These are phyloP conservation scores for Hypercompe scribonia DNA, from an alignment of 2,888 invertebrate genomes.

Conservation along the genomic window DNA sequence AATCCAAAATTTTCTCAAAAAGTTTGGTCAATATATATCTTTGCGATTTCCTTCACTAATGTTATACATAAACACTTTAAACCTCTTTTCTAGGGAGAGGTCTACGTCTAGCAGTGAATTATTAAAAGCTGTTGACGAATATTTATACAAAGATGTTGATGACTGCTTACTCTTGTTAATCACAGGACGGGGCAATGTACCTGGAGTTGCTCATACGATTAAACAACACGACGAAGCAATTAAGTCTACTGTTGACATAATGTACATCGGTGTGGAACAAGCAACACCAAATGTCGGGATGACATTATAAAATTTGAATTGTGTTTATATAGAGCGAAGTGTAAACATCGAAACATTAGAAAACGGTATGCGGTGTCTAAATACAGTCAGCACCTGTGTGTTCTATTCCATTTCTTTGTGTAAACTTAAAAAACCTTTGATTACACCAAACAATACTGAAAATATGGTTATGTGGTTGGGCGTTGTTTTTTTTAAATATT, in stretches of 20 bases:
- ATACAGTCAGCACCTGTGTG: conserved; percentile 66
- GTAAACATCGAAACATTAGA: conserved; percentile 54
- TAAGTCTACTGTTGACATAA: conserved; percentile 28
- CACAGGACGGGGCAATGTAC: background rate
- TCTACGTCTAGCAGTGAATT: too few relatives aligned
- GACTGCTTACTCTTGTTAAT: background rate
- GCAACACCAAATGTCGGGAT: conserved; percentile 42
- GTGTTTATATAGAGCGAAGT: conserved; percentile 43
- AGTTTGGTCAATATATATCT: background rate
- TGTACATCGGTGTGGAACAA: conserved; percentile 32
- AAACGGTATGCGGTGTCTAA: conserved; percentile 65
- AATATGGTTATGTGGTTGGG: conserved; percentile 14
- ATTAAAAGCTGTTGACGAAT: background rate
- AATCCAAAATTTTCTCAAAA: too few relatives aligned
- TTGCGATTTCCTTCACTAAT: background rate
- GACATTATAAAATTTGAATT: conserved; percentile 58
- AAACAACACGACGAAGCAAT: conserved; percentile 23
- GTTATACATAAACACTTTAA: too few relatives aligned
- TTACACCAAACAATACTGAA: conserved; percentile 36
- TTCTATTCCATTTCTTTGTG: conserved; percentile 56
- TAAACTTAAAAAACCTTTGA: conserved; percentile 41
- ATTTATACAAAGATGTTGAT: background rate
- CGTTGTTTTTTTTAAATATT: background rate
- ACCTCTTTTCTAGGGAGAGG: too few relatives aligned
- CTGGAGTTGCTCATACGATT: background rate